Base-by-base conservation (phyloP, 2,113 vertebrate genomes). In the Ifrita kowaldi region DNA sequence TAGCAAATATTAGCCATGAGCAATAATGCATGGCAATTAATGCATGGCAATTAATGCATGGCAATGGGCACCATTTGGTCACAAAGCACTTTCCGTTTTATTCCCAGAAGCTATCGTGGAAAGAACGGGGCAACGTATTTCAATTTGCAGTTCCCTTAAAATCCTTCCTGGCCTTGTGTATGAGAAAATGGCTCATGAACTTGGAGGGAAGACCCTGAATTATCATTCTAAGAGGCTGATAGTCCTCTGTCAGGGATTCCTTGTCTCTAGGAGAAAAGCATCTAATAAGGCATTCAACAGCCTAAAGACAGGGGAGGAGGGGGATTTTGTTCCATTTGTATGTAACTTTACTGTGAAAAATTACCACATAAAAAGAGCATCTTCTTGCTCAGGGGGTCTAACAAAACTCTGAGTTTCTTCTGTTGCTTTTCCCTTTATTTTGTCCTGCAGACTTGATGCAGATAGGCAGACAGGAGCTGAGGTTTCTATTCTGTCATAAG, bases 271-370 rank as follows among this genome's bases (percentile, higher is more conserved):
- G n/a, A 87, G 55, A 67, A 89, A 85, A 87, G 21, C 32, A 76
- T 55, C 55, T 94, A 79, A 49, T 87, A 82, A 80, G 27, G 33
- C 42, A 70, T 91, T 90, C 42, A 32, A 33, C 46, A 90, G 78
- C 75, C 71, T 67, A 74, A 80, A 76, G 93, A 59, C 21, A 30
- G 35, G 19, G 37, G 8, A 56, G 30, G 19, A 44, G n/a, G 12
- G 13, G 13, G 22, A 32, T 67, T 71, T 64, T 63, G n/a, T 73
- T 73, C 53, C 39, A 41, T 77, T 74, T 59, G 4, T 67, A 33
- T 47, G 27, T 74, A 83, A 91, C 67, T 85, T 71, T 73, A 84
- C 80, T 82, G n/a, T 47, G 63, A 85, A 94, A 95, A 95, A 87
- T 83, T 91, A 86, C 22, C 82, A 88, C 47, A 86, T 79, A 69